Conservation (phyloP, 2,797 vertebrate genomes). For the Rhinophrynus dorsalis region DNA sequence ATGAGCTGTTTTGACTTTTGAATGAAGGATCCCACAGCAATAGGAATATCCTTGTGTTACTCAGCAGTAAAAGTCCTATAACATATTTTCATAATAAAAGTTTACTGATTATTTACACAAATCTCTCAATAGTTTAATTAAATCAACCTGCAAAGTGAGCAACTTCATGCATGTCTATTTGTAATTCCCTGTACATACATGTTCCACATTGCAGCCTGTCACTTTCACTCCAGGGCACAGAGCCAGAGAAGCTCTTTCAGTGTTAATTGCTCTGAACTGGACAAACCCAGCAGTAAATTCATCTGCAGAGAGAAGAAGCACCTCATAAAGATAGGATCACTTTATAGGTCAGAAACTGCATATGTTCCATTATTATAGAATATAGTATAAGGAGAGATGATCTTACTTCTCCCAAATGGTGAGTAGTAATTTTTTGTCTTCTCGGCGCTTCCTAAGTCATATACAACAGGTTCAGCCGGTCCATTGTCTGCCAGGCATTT, state of each 20-base stretch:
- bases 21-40: no score
- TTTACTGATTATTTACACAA: no score
- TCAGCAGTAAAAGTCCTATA: no score
- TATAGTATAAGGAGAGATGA: neutral
- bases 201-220: slow-evolving; percentile 61
- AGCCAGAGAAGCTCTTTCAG: slow-evolving; percentile 61
- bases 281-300: slow-evolving; percentile 64
- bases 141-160: no score
- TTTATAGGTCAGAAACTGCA: neutral
- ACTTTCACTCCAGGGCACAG: slow-evolving; percentile 70
- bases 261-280: slow-evolving; percentile 68
- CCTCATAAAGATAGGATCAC: neutral
- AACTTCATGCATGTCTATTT: no score
- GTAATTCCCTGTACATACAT: slow-evolving; percentile 59
- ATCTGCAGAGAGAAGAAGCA: slow-evolving; percentile 38
- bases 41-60: no score
- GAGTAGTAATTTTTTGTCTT: slow-evolving; percentile 20
- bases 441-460: slow-evolving; percentile 23
- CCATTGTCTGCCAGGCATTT: slow-evolving; percentile 3
- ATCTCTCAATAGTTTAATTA: no score
- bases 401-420: neutral
- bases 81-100: no score
- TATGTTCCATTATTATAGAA: neutral
- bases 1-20: no score
- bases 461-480: slow-evolving; percentile 16